These are phyloP conservation scores for Perognathus longimembris DNA, from an alignment of 2,113 vertebrate species.

Conservation along the genomic window DNA sequence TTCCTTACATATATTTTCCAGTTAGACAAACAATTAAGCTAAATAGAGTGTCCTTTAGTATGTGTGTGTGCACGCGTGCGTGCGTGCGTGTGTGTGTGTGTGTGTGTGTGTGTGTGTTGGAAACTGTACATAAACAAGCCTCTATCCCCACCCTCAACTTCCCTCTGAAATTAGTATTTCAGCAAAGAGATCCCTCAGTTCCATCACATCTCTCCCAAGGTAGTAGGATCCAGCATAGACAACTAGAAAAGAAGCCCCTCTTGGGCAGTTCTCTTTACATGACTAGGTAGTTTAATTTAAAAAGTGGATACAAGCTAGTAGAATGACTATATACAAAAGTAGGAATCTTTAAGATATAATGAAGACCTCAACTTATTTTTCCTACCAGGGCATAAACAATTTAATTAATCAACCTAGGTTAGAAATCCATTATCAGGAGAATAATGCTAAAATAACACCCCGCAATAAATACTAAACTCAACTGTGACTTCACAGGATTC, in stretches of 20 bases:
- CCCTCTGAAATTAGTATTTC: neutral
- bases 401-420: slow-evolving; percentile 34
- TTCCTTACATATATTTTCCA: neutral
- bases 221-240: neutral
- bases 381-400: neutral
- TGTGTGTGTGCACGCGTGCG: neutral
- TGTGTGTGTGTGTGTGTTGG: neutral
- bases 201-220: neutral
- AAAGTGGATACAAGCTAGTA: slow-evolving; percentile 25
- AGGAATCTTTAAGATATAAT: slow-evolving; percentile 3
- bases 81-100: neutral
- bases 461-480: neutral
- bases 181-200: neutral
- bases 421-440: neutral
- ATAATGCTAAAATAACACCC: slow-evolving; percentile 18
- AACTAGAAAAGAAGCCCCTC: neutral
- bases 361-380: slow-evolving; percentile 15
- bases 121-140: neutral
- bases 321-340: slow-evolving; percentile 43
- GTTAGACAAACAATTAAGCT: neutral
- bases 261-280: neutral
- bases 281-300: slow-evolving; percentile 23
- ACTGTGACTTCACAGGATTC: neutral
- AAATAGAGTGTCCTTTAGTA: neutral
- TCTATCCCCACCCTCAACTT: neutral